Conservation (phyloP, 1,140 invertebrate species). For the Solen grandis region DNA sequence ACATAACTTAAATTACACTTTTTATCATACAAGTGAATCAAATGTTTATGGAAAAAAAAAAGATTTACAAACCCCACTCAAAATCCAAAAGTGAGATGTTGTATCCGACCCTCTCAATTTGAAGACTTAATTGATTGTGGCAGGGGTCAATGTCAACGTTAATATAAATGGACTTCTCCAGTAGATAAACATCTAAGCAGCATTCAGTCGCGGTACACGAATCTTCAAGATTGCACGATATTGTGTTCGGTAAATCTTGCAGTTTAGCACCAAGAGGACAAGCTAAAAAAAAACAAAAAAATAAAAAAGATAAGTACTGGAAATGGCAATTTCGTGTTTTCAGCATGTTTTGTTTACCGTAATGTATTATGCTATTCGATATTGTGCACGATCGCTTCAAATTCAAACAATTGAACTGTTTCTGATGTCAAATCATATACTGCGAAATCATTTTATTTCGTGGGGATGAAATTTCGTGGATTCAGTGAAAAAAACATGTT, state of each 20-base stretch:
- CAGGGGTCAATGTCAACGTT: conserved; percentile 23
- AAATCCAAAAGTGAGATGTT: conserved; percentile 8
- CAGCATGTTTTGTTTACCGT: not conserved
- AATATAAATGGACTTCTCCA: conserved; percentile 8
- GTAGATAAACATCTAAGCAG: conserved; percentile 31
- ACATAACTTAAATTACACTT: too few relatives aligned
- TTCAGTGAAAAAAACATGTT: too few relatives aligned
- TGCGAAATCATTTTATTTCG: not conserved
- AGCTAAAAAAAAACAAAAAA: not conserved
- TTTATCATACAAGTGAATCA: too few relatives aligned
- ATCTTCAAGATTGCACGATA: conserved; percentile 11
- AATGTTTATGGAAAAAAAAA: too few relatives aligned
- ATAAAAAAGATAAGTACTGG: not conserved
- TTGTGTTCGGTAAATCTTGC: not conserved
- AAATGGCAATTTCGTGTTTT: not conserved
- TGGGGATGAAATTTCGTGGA: too few relatives aligned
- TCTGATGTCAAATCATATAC: not conserved
- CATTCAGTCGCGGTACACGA: conserved; percentile 33
- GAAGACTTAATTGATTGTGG: conserved; percentile 3
- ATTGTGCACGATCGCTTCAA: too few relatives aligned
- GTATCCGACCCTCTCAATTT: conserved; percentile 15
- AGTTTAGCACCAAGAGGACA: not conserved
- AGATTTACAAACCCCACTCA: not conserved
- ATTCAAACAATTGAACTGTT: not conserved
- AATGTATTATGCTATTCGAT: not conserved